Conservation (phyloP, 2,888 invertebrate genomes). For the Tipula unca region DNA sequence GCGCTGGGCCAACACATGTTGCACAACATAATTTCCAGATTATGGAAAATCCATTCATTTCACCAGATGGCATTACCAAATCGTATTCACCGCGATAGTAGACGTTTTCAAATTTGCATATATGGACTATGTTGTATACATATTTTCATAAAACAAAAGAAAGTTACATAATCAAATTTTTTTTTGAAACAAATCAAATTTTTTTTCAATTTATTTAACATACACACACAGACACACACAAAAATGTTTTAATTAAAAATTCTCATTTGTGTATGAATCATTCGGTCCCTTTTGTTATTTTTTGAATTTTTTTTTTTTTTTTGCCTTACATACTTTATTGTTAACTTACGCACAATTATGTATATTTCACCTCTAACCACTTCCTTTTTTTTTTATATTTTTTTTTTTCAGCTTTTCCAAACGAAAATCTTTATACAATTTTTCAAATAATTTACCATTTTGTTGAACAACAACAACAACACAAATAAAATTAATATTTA, state of each 20-base stretch:
- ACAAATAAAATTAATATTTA: background rate
- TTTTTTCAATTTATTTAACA: background rate
- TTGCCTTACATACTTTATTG: background rate
- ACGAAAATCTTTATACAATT: background rate
- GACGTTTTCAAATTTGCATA: background rate
- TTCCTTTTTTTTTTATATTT: background rate
- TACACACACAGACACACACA: background rate
- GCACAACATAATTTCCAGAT: background rate
- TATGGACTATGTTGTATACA: background rate
- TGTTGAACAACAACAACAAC: background rate
- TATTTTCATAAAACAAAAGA: background rate
- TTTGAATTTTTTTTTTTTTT: background rate
- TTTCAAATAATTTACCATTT: background rate
- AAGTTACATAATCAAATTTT: background rate
- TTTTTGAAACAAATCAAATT: background rate
- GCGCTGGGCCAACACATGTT: background rate
- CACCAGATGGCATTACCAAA: background rate
- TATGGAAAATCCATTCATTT: background rate
- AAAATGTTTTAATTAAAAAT: background rate
- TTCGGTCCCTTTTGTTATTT: background rate
- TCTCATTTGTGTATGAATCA: background rate
- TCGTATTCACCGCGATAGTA: background rate
- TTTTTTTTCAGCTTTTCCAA: background rate
- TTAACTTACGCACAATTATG: background rate
- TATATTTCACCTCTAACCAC: background rate